Evolutionary conservation across 2,888 invertebrate species (phyloP), one percentile per base, ranked within the genome.

Genomic region (Stramonita haemastoma): DNA sequence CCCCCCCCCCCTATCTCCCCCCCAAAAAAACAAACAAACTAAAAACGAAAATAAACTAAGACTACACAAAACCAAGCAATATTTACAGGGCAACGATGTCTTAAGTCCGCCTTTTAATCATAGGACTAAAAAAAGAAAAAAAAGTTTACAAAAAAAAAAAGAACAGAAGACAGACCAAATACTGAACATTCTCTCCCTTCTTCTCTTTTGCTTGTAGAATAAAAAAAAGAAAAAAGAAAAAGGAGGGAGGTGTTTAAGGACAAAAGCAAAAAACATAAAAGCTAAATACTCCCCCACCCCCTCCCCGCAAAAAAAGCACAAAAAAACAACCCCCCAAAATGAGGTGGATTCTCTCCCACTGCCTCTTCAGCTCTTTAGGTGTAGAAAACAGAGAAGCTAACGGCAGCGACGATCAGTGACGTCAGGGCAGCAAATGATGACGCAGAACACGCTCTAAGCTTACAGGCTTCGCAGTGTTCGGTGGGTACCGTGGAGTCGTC

Each of bases 381-480:
- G 19, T 66, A 17, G 11, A 73, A 29, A 73, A 17, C 4, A n/a
- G n/a, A 73, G n/a, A 73, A n/a, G 73, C 32, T 13, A 17, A 32
- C 11, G 79, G 79, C 79, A 34, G 79, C 79, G 22, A 34, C 17
- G 22, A 79, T 17, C 13, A 79, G 79, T 34, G 79, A 79, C 79
- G 79, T 34, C 79, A 79, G 2, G 34, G 79, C 79, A 34, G 79
- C 32, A 79, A 79, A 34, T 34, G 79, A 79, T 79, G 79, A 79
- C 79, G 79, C 79, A 34, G 34, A 0, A 19, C 79, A 79, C 17
- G 79, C 22, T 13, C 4, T 32, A 13, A 4, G 4, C 79, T 11
- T 2, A 32, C 79, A 79, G 15, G 34, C 34, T 15, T 32, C 19
- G 34, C 79, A 79, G 17, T 79, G 79, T 13, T 32, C 4, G 17